A percentile compares a stretch with the other conserved stretches of the same genome.
phyloP scores from a whole-genome alignment of 1,140 invertebrate species.

The Calephelis nemesis region DNA sequence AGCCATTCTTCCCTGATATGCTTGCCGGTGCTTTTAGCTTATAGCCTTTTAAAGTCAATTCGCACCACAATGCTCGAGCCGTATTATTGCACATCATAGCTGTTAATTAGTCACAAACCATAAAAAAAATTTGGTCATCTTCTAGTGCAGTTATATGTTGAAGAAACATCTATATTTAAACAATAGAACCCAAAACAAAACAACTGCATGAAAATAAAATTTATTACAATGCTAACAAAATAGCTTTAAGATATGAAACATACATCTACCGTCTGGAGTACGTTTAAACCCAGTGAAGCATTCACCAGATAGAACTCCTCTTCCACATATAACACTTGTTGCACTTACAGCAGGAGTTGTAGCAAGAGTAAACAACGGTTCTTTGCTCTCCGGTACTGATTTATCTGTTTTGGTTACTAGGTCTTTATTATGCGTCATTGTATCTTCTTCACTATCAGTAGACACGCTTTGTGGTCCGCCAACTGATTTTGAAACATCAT shows the following conservation, averaged over 20 bases:
- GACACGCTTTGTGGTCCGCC: background rate
- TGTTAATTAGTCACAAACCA: too few relatives aligned
- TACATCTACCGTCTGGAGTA: conserved; percentile 55
- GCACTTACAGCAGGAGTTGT: conserved; percentile 5
- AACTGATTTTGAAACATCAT: background rate
- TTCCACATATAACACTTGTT: conserved; percentile 37
- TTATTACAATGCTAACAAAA: background rate
- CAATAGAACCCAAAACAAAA: background rate
- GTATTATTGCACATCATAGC: too few relatives aligned
- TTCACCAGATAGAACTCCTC: conserved; percentile 47
- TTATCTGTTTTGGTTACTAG: background rate
- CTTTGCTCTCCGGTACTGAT: background rate
- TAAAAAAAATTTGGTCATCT: too few relatives aligned
- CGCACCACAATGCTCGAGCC: too few relatives aligned
- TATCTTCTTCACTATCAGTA: background rate
- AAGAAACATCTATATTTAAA: background rate
- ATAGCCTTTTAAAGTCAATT: too few relatives aligned
- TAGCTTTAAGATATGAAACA: conserved; percentile 21
- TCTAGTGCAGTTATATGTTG: too few relatives aligned
- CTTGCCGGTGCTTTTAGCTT: too few relatives aligned
- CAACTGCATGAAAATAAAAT: background rate
- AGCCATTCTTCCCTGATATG: too few relatives aligned
- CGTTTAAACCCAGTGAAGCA: conserved; percentile 46
- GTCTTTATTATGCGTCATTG: background rate
- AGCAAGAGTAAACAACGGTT: background rate